Evolutionary conservation across 2,888 invertebrate genomes (phyloP).

Genomic region (Bombyx huttoni): DNA sequence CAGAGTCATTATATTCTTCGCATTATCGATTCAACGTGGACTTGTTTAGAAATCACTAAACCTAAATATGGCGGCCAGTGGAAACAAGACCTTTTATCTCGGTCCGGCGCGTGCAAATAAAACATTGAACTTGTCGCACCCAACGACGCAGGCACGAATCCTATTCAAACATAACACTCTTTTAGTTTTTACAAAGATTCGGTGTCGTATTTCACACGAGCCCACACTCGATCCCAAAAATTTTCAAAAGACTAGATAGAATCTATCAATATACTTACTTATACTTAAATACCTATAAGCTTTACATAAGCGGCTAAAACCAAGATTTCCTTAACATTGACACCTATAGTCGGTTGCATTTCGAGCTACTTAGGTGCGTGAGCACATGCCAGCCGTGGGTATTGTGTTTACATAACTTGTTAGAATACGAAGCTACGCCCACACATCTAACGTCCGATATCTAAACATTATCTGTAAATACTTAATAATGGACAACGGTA

Average conservation of each 20-base stretch:
- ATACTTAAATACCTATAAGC: no score
- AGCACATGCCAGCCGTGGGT: slow-evolving; percentile 20
- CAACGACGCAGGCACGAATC: slow-evolving; percentile 18
- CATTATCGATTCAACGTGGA: slow-evolving; percentile 11
- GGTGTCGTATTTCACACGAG: slow-evolving; percentile 5
- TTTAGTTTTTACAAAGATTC: slow-evolving; percentile 11
- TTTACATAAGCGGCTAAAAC: not conserved
- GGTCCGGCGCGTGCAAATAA: slow-evolving; percentile 38
- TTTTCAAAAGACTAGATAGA: no score
- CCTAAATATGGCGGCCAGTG: slow-evolving; percentile 39
- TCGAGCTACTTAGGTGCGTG: slow-evolving; percentile 40
- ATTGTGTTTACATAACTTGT: slow-evolving; percentile 61
- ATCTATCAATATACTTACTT: no score
- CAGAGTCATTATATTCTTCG: not conserved
- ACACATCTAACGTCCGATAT: slow-evolving; percentile 39
- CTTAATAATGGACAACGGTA: slow-evolving; percentile 45
- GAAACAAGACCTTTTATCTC: slow-evolving; percentile 42
- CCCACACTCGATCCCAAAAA: not conserved
- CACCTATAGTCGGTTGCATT: slow-evolving; percentile 15
- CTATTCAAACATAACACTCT: slow-evolving; percentile 24
- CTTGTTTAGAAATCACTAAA: slow-evolving; percentile 46
- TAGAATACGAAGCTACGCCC: slow-evolving; percentile 39
- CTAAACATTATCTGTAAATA: slow-evolving; percentile 40
- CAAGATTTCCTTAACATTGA: not conserved
- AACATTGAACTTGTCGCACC: slow-evolving; percentile 36